Evolutionary conservation across 2,888 invertebrate genomes (phyloP).

Genomic region (Tenthredo livida): DNA sequence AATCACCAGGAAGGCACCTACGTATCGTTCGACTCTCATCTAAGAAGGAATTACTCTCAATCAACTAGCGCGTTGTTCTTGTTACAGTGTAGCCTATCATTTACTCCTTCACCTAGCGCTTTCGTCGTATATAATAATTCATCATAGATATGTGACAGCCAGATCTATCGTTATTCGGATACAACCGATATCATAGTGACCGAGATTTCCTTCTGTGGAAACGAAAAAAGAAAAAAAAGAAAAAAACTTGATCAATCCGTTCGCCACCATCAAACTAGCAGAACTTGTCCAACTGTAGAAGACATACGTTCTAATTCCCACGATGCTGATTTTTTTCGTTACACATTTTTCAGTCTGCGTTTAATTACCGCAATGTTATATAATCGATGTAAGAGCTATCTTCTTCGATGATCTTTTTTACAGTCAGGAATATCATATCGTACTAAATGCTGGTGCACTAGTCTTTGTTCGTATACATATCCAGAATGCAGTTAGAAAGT

Average conservation of each 20-base stretch:
- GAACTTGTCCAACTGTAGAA: neutral
- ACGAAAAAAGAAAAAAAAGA: too few relatives aligned
- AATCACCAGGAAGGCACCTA: slow-evolving; percentile 25
- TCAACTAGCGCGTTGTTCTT: neutral
- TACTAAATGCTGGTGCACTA: neutral
- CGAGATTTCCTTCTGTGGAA: neutral
- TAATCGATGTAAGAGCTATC: neutral
- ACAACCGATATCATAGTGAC: neutral
- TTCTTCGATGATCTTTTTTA: neutral
- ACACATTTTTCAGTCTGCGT: neutral
- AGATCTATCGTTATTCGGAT: neutral
- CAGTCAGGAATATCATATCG: neutral
- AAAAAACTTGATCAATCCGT: neutral
- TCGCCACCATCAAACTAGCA: neutral
- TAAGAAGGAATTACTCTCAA: slow-evolving; percentile 7
- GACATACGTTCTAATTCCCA: neutral
- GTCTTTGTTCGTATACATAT: neutral
- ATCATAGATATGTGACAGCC: neutral
- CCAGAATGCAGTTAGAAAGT: slow-evolving; percentile 65
- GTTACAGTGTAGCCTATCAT: slow-evolving; percentile 16
- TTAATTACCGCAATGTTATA: neutral
- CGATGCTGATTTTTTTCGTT: neutral
- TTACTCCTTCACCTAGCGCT: neutral
- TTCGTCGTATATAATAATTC: slow-evolving; percentile 5
- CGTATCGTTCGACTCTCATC: neutral